phyloP scores from a whole-genome alignment of 1,140 invertebrate species.

The Papilio polyxenes region DNA sequence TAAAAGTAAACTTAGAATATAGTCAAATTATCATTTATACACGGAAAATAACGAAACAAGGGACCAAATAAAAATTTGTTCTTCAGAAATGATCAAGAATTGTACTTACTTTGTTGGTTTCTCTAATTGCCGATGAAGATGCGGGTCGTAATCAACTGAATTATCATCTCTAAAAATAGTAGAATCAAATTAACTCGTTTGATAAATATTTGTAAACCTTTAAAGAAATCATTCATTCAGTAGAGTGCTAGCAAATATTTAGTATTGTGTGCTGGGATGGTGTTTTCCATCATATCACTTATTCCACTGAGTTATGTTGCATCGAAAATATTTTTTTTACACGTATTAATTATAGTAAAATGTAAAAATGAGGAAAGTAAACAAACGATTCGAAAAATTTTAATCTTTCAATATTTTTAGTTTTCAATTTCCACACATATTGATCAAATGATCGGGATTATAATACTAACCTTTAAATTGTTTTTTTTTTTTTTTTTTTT shows the following conservation, averaged over 20 bases:
- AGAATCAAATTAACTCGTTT: constrained; percentile 28
- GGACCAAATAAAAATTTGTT: background rate
- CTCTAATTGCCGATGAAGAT: constrained; percentile 51
- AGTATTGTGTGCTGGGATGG: background rate
- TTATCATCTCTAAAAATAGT: constrained; percentile 42
- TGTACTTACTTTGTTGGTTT: constrained; percentile 55
- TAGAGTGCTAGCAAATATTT: constrained; percentile 3
- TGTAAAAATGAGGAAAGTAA: too few relatives aligned
- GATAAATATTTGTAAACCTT: constrained; percentile 23
- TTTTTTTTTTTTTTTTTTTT: too few relatives aligned
- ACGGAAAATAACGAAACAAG: background rate
- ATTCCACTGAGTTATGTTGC: background rate
- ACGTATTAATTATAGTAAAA: background rate
- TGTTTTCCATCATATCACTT: background rate
- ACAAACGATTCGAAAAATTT: too few relatives aligned
- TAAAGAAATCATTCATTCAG: background rate
- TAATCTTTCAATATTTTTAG: too few relatives aligned
- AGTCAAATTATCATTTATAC: background rate
- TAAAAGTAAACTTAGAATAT: too few relatives aligned
- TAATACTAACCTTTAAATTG: too few relatives aligned
- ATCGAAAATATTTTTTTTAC: background rate
- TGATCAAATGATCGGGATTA: too few relatives aligned
- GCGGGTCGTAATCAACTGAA: constrained; percentile 62
- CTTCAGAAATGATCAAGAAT: background rate
- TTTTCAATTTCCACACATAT: too few relatives aligned